Evolutionary conservation across 2,888 invertebrate genomes (phyloP), one percentile per base, ranked within the genome.

Genomic region (Rhopalosiphum nymphaeae): DNA sequence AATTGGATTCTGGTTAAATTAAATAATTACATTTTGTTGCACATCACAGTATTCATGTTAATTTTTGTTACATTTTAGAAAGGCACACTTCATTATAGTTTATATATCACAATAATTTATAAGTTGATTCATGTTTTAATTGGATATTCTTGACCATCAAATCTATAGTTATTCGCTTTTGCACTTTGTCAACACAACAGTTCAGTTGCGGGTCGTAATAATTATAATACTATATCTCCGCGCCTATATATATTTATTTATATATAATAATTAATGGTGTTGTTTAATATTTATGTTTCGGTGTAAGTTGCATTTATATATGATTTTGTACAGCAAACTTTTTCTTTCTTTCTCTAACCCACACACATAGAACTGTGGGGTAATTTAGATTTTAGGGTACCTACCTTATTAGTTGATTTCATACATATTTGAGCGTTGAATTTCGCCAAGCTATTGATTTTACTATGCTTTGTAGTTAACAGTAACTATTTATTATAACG

Each of bases 111-210:
- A 36, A 16, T 53, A n/a, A 78, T 88, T 36, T 53, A 36, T 53
- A 88, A 53, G n/a, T 88, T 53, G 36, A 36, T 88, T 88, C 36
- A 88, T 53, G 36, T 53, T 88, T 88, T 88, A 88, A 88, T 88
- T 88, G 36, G 10, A 88, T 53, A 9, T 36, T 29, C 88, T 53
- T 25, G 36, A 53, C 36, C 36, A 53, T 36, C 25, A 1, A 0
- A 53, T 25, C 25, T 25, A n/a, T n/a, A n/a, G 53, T 1, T 36
- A 53, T 36, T 49, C 21, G 5, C 25, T 21, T 53, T 88, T 53
- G 53, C 36, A 25, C 53, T 25, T 53, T 25, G 36, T 2, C 21
- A n/a, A 53, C n/a, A 10, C 10, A 44, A 49, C 87, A n/a, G 21
- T 53, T 3, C 49, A n/a, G 36, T 25, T 36, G 25, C 10, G 36